Percentiles rank a stretch among this genome's conserved stretches.
Evolutionary conservation across 2,888 invertebrate genomes (phyloP).

Genomic region (Adelphocoris suturalis): DNA sequence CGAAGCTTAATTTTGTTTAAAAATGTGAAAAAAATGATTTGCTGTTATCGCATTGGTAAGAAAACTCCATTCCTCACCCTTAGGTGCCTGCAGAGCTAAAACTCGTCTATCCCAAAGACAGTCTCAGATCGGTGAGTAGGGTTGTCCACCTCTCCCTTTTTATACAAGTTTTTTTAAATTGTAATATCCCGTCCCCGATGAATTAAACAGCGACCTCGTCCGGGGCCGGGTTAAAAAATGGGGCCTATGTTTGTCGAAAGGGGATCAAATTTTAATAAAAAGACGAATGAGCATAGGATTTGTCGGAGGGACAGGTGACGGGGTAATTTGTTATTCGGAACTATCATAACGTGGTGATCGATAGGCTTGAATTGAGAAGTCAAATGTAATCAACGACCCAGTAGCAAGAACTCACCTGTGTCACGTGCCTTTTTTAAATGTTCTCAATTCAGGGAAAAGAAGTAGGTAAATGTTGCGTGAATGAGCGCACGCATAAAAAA

Average conservation of each 20-base stretch:
- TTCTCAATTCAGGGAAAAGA: not conserved
- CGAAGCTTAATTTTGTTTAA: too few species aligned
- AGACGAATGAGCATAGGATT: constrained; percentile 4
- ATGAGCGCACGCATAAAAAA: too few species aligned
- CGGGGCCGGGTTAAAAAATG: constrained; percentile 11
- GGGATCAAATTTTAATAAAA: constrained; percentile 52
- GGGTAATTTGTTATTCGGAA: constrained; percentile 44
- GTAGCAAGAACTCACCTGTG: not conserved
- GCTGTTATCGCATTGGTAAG: too few species aligned
- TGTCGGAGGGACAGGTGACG: not conserved
- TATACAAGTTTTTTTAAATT: constrained; percentile 54
- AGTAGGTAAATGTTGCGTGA: not conserved
- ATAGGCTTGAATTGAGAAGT: constrained; percentile 40
- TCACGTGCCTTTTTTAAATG: constrained; percentile 43
- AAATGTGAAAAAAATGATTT: too few species aligned
- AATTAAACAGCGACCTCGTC: constrained; percentile 34
- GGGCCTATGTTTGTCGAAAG: constrained; percentile 41
- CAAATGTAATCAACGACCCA: constrained; percentile 50
- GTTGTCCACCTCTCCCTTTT: constrained; percentile 12
- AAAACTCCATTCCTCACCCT: too few species aligned
- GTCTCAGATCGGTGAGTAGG: not conserved
- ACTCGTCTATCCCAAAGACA: too few species aligned
- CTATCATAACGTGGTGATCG: constrained; percentile 47
- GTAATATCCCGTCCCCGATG: constrained; percentile 53
- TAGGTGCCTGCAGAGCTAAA: too few species aligned